These are phyloP conservation scores for Abrostola triplasia DNA, from an alignment of 2,888 invertebrate species.

Conservation along the genomic window DNA sequence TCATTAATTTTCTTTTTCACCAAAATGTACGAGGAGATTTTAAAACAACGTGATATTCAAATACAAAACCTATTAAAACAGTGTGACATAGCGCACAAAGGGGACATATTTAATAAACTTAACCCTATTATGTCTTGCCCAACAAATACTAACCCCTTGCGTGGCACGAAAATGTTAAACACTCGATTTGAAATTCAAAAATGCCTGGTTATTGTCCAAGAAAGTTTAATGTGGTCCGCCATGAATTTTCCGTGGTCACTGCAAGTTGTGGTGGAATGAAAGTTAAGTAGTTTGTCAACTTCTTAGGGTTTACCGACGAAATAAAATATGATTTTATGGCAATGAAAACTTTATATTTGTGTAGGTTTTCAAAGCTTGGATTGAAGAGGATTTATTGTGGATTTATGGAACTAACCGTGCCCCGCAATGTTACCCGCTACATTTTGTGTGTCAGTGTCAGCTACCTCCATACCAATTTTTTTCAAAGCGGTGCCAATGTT, in stretches of 20 bases:
- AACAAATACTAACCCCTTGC: constrained; percentile 55
- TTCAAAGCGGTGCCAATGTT: too few relatives aligned
- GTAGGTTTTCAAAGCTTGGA: not conserved
- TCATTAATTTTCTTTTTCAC: too few relatives aligned
- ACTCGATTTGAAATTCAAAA: constrained; percentile 75
- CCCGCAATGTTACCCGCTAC: too few relatives aligned
- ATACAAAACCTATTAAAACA: constrained; percentile 22
- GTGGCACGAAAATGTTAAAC: constrained; percentile 69
- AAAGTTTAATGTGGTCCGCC: constrained; percentile 63
- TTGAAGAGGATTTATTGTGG: not conserved
- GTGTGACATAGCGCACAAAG: constrained; percentile 34
- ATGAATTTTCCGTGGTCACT: constrained; percentile 62
- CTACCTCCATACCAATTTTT: too few relatives aligned
- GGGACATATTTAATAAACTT: constrained; percentile 42
- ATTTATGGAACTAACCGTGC: not conserved
- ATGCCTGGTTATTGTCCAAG: constrained; percentile 66
- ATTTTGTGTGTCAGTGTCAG: too few relatives aligned
- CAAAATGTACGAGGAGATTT: not conserved
- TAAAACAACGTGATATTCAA: constrained; percentile 9
- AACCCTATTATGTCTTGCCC: constrained; percentile 47
- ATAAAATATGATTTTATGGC: constrained; percentile 5
- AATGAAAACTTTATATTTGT: not conserved
- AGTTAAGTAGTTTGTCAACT: constrained; percentile 27
- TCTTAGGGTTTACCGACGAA: constrained; percentile 6
- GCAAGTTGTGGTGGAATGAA: constrained; percentile 28